These are phyloP conservation scores for Diaprepes abbreviatus DNA, from an alignment of 2,888 invertebrate species.

Conservation along the genomic window DNA sequence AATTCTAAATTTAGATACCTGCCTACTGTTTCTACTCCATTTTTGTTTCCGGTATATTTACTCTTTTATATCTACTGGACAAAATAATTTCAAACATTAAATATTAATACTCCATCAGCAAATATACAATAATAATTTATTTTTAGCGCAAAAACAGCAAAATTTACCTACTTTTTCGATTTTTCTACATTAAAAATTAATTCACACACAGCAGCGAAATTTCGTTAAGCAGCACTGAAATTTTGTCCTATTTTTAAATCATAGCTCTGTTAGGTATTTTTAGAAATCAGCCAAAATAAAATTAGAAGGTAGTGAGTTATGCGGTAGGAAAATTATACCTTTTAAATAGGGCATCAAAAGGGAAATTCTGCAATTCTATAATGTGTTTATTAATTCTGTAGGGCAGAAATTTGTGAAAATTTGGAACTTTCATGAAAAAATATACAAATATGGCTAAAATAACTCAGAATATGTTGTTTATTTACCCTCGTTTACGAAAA, in stretches of 20 bases:
- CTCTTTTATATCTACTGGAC: background rate
- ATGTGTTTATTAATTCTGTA: too few relatives aligned
- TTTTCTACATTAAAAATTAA: constrained; percentile 56
- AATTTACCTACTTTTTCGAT: constrained; percentile 51
- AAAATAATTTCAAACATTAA: background rate
- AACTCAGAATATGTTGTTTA: too few relatives aligned
- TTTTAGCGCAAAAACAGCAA: constrained; percentile 10
- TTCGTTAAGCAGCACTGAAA: constrained; percentile 61
- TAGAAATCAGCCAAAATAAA: constrained; percentile 62
- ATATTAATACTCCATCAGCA: background rate
- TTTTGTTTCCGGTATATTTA: constrained; percentile 9
- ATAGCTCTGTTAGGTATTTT: constrained; percentile 59
- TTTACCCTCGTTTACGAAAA: too few relatives aligned
- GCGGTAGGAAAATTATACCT: constrained; percentile 7
- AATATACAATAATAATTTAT: background rate
- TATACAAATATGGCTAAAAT: too few relatives aligned
- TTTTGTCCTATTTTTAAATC: constrained; percentile 62
- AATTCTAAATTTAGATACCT: constrained; percentile 4
- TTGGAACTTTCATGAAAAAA: too few relatives aligned
- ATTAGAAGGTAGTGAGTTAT: constrained; percentile 54
- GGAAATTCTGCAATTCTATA: background rate
- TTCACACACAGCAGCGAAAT: constrained; percentile 62
- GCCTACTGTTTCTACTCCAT: background rate
- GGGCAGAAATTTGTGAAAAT: too few relatives aligned
- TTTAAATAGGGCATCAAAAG: constrained; percentile 7